Base-by-base conservation (phyloP, 2,888 invertebrate genomes). In the Thecocarcelia acutangulata region DNA sequence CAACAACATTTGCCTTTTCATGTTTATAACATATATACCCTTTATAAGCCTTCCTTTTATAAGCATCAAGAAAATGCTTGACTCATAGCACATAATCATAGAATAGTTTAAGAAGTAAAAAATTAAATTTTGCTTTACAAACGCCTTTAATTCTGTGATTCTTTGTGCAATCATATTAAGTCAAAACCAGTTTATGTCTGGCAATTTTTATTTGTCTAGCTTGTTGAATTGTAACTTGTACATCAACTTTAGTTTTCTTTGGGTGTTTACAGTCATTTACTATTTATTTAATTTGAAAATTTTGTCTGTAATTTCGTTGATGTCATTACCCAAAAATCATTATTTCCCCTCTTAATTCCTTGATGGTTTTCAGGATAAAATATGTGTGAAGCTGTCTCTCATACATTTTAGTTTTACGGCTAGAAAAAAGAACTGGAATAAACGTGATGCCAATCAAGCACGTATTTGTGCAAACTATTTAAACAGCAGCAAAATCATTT, bases 401-500 rank as follows among this genome's bases (percentile, higher is more conserved):
- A 56, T 52, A 15, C 50, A 58, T 17, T 50, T 70, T 42, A 44
- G 24, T 59, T 66, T 52, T 28, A n/a, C 40, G 28, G 46, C 40
- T 37, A 76, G 52, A 61, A 76, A n/a, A 61, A 61, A 8, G 24
- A 76, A 68, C 15, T 68, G 37, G 72, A 59, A 44, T 50, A 73
- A 68, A 68, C 61, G 44, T 68, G 66, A 61, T 74, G 68, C 54
- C 73, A 61, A 59, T 42, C 66, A 52, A 72, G 66, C 78, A 79
- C 73, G 73, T 79, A 73, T 66, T 66, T 66, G 66, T 52, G 17
- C 17, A 50, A 61, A 72, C 61, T 42, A 54, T 28, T 28, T 2
- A 9, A 6, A 19, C 1, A 50, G 19, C 11, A 50, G 42, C 19
- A 2, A 33, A 28, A 44, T 19, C 28, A 5, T 28, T 21, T 21